phyloP scores from a whole-genome alignment of 2,113 vertebrate species.

The Candoia aspera region DNA sequence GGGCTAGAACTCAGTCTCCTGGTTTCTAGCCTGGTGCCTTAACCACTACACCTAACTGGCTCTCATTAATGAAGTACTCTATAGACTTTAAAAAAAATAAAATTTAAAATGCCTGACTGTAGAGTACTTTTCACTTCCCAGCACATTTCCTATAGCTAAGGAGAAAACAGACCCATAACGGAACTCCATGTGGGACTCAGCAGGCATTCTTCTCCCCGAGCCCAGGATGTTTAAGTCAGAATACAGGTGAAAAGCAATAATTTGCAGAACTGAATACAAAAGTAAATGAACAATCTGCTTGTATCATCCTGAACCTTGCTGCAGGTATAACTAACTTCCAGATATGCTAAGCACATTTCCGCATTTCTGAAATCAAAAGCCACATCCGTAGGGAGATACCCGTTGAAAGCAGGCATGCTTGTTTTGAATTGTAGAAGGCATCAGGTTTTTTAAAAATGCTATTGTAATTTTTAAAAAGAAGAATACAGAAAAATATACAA shows the following conservation, averaged over 20 bases:
- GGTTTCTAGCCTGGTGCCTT: background rate
- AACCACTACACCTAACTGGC: background rate
- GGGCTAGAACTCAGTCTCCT: background rate
- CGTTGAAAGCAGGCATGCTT: background rate
- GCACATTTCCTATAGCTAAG: background rate
- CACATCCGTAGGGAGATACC: background rate
- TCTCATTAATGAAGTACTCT: background rate
- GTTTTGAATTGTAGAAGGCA: background rate
- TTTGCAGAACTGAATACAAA: background rate
- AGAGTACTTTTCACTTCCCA: background rate
- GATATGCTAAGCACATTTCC: background rate
- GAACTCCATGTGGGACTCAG: background rate
- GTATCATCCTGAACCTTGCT: background rate
- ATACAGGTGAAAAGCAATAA: background rate
- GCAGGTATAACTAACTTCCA: background rate
- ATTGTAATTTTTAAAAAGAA: background rate
- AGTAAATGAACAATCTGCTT: background rate
- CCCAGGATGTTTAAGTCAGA: background rate
- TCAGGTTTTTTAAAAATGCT: background rate
- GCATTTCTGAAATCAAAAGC: background rate
- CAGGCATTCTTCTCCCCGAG: background rate
- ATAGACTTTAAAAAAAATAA: background rate
- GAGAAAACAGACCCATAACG: background rate
- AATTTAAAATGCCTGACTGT: background rate
- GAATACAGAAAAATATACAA: background rate